Conservation (phyloP, 1,140 invertebrate species). For the Chrysopa pallens region DNA sequence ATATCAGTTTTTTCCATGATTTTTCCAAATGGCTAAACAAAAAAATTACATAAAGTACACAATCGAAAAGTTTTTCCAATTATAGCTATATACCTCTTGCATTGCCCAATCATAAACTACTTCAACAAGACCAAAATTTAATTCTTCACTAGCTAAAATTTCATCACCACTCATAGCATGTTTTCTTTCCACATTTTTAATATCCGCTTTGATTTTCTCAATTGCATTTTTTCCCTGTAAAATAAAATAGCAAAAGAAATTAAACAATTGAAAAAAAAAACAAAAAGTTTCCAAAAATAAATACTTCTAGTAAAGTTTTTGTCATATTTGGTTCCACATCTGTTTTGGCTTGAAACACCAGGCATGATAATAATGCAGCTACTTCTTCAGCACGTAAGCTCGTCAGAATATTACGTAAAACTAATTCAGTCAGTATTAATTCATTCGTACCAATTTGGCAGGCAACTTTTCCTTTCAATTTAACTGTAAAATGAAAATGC, state of each 20-base stretch:
- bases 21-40: slow-evolving; percentile 64
- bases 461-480: slow-evolving; percentile 83
- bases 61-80: neutral
- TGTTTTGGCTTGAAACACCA: slow-evolving; percentile 79
- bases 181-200: slow-evolving; percentile 24
- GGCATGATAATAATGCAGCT: slow-evolving; percentile 73
- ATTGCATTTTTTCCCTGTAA: slow-evolving; percentile 36
- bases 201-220: slow-evolving; percentile 23
- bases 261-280: slow-evolving; percentile 3
- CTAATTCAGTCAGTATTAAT: slow-evolving; percentile 85
- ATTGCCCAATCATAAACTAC: slow-evolving; percentile 94
- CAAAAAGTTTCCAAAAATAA: slow-evolving; percentile 1
- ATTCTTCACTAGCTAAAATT: slow-evolving; percentile 29
- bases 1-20: slow-evolving; percentile 87
- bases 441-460: slow-evolving; percentile 92
- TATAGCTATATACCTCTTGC: slow-evolving; percentile 42
- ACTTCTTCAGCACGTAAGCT: slow-evolving; percentile 78
- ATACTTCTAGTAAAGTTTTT: slow-evolving; percentile 28
- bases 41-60: neutral
- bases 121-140: slow-evolving; percentile 82
- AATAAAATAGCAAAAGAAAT: neutral
- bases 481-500: slow-evolving; percentile 29
- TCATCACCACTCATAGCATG: slow-evolving; percentile 30
- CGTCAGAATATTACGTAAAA: slow-evolving; percentile 83
- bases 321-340: slow-evolving; percentile 32